These are phyloP conservation scores for Eupelmus urozonus DNA, from an alignment of 2,888 invertebrate genomes.

Conservation along the genomic window DNA sequence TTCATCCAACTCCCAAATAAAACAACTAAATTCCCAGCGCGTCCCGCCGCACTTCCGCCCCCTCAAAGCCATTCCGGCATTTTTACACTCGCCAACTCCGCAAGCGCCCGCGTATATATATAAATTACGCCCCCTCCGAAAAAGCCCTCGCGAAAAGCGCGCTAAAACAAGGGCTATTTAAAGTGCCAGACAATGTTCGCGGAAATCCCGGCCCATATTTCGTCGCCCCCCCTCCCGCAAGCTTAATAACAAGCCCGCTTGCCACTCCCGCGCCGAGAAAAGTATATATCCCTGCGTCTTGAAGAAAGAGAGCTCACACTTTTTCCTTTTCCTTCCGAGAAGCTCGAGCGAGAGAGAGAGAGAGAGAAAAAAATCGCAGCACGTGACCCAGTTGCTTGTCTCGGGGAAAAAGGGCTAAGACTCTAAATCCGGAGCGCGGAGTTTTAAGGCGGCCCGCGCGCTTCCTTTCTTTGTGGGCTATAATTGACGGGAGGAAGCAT, in stretches of 20 bases:
- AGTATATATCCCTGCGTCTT: background rate
- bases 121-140: background rate
- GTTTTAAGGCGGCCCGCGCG: constrained; percentile 50
- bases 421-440: constrained; percentile 70
- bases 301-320: background rate
- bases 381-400: constrained; percentile 50
- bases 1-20: too few relatives aligned
- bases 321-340: constrained; percentile 30
- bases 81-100: too few relatives aligned
- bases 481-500: constrained; percentile 52
- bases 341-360: constrained; percentile 19
- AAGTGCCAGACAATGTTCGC: constrained; percentile 49
- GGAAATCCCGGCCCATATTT: constrained; percentile 46
- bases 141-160: background rate
- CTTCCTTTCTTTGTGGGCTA: constrained; percentile 58
- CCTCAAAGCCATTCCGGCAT: too few relatives aligned
- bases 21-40: too few relatives aligned
- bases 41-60: too few relatives aligned
- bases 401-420: constrained; percentile 67
- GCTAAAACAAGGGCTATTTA: constrained; percentile 40
- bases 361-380: constrained; percentile 11
- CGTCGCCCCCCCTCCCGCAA: background rate
- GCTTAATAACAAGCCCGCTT: constrained; percentile 10
- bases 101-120: constrained; percentile 2
- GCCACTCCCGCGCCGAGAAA: background rate